These are phyloP conservation scores for Zelostemma sp. DNA, from an alignment of 1,140 invertebrate genomes.

Conservation along the genomic window DNA sequence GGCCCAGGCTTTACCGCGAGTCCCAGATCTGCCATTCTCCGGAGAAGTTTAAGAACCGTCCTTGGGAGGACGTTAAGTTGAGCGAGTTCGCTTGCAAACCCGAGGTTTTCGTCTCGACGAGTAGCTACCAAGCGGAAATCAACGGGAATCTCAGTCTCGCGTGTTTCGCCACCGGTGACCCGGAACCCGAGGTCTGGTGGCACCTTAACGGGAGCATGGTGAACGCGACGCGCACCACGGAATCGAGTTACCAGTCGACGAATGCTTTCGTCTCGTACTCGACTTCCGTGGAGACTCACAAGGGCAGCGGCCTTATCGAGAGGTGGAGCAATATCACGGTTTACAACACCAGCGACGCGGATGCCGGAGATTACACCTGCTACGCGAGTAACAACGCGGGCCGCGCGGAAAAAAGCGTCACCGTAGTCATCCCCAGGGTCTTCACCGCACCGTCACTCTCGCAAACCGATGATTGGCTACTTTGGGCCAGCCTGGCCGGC, in stretches of 20 bases:
- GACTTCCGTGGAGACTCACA: constrained; percentile 55
- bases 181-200: constrained; percentile 87
- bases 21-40: constrained; percentile 76
- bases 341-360: constrained; percentile 79
- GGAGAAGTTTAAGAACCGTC: constrained; percentile 70
- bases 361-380: constrained; percentile 87
- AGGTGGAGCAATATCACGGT: constrained; percentile 82
- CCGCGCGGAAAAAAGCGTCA: constrained; percentile 76
- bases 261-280: constrained; percentile 41
- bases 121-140: constrained; percentile 77
- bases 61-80: constrained; percentile 77
- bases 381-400: constrained; percentile 82
- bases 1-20: constrained; percentile 77
- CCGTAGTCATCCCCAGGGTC: constrained; percentile 79
- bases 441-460: constrained; percentile 75
- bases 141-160: constrained; percentile 84
- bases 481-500: constrained; percentile 72
- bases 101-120: constrained; percentile 73
- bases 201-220: constrained; percentile 79
- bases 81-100: constrained; percentile 83
- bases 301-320: constrained; percentile 55
- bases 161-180: constrained; percentile 85
- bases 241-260: constrained; percentile 19
- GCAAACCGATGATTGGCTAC: constrained; percentile 73
- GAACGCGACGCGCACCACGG: constrained; percentile 51